Conservation (phyloP, 2,888 invertebrate genomes). For the Ischnura elegans region DNA sequence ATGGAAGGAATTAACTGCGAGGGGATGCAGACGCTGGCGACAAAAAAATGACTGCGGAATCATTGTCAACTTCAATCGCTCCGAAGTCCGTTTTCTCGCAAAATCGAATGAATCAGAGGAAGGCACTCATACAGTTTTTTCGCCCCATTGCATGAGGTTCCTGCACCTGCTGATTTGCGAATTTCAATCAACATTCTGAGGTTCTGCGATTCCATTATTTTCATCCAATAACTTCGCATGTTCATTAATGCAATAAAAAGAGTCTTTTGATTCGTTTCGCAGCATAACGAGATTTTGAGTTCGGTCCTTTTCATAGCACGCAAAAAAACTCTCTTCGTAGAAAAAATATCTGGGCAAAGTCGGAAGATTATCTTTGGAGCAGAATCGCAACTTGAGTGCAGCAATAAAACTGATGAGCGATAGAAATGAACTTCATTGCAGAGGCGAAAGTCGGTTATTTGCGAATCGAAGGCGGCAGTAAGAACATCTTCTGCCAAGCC, state of each 20-base stretch:
- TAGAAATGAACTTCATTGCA: too few relatives aligned
- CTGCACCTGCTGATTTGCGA: not conserved
- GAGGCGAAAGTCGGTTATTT: too few relatives aligned
- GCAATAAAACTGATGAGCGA: too few relatives aligned
- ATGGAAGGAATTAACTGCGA: constrained; percentile 17
- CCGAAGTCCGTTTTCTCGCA: not conserved
- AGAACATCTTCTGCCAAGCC: too few relatives aligned
- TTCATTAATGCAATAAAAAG: not conserved
- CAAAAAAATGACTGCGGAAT: not conserved
- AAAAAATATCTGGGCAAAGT: too few relatives aligned
- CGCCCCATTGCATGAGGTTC: not conserved
- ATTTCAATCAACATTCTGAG: not conserved
- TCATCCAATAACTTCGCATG: not conserved
- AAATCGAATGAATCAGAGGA: not conserved
- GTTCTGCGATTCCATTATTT: not conserved
- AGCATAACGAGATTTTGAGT: too few relatives aligned
- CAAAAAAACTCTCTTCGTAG: too few relatives aligned
- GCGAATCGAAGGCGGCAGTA: too few relatives aligned
- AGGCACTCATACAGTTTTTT: not conserved
- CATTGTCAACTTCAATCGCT: not conserved
- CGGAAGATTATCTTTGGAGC: too few relatives aligned
- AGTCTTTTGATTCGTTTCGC: too few relatives aligned
- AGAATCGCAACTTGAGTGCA: too few relatives aligned
- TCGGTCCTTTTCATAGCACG: too few relatives aligned
- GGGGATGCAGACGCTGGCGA: not conserved